phyloP scores from a whole-genome alignment of 2,888 invertebrate species.

The Cryptocephalus primarius region DNA sequence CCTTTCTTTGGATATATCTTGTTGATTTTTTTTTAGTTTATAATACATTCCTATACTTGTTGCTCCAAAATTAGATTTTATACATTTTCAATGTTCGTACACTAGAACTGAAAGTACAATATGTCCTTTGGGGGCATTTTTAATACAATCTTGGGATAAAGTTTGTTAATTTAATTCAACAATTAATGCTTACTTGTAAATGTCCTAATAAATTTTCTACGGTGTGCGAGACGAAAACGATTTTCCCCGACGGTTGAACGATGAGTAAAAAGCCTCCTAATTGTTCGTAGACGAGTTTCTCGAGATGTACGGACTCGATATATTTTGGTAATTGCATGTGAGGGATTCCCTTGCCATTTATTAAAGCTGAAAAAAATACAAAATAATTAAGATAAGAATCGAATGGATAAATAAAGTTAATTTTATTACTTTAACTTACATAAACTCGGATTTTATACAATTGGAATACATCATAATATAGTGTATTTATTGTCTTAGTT shows the following conservation, averaged over 20 bases:
- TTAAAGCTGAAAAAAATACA: constrained; percentile 18
- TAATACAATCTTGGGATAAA: background rate
- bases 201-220: constrained; percentile 79
- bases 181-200: constrained; percentile 50
- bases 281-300: constrained; percentile 44
- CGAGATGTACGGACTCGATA: constrained; percentile 50
- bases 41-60: no score
- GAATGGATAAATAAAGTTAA: background rate
- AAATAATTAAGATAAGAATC: background rate
- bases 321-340: constrained; percentile 39
- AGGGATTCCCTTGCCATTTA: constrained; percentile 15
- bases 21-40: no score
- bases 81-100: no score
- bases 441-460: no score
- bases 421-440: no score
- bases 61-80: no score
- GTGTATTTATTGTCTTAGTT: no score
- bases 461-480: no score
- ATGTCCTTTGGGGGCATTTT: background rate
- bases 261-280: constrained; percentile 73
- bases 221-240: constrained; percentile 75
- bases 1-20: no score
- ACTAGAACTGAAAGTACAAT: background rate
- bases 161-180: background rate
- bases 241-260: constrained; percentile 68